A percentile compares a stretch with the other conserved stretches of the same genome.
Conservation (phyloP, 2,797 vertebrate species). For the Setipinna tenuifilis region DNA sequence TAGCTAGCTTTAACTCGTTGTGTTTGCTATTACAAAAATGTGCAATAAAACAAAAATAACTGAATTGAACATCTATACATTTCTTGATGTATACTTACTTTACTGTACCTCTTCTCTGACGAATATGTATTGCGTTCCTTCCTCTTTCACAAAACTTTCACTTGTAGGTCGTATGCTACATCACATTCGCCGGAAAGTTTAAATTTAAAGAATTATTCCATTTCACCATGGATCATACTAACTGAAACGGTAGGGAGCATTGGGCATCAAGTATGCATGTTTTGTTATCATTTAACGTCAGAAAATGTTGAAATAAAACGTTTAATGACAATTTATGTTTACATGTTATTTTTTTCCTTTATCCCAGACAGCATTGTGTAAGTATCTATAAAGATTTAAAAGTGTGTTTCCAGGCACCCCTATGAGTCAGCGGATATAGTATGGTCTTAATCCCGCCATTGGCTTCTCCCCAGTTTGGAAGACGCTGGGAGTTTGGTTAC, state of each 20-base stretch:
- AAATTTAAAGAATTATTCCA: neutral
- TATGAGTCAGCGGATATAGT: conserved; percentile 56
- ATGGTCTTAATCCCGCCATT: conserved; percentile 64
- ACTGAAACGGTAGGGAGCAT: neutral
- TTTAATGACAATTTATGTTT: neutral
- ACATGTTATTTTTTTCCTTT: neutral
- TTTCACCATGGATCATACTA: neutral
- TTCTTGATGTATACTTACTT: neutral
- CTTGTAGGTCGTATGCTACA: neutral
- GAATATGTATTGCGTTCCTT: neutral
- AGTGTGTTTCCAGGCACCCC: conserved; percentile 43
- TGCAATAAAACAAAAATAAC: neutral
- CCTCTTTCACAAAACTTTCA: conserved; percentile 14
- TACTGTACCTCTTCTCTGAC: neutral
- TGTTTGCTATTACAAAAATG: neutral
- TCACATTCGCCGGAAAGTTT: neutral
- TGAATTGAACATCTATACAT: neutral
- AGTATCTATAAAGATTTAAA: too few species aligned
- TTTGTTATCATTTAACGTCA: neutral
- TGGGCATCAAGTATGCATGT: too few species aligned
- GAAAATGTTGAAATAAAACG: neutral
- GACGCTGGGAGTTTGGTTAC: conserved; percentile 60
- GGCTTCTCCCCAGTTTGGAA: conserved; percentile 64
- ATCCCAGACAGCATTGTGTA: neutral
- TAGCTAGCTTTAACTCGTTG: neutral